phyloP scores from a whole-genome alignment of 1,140 invertebrate genomes.

The Sinella curviseta region DNA sequence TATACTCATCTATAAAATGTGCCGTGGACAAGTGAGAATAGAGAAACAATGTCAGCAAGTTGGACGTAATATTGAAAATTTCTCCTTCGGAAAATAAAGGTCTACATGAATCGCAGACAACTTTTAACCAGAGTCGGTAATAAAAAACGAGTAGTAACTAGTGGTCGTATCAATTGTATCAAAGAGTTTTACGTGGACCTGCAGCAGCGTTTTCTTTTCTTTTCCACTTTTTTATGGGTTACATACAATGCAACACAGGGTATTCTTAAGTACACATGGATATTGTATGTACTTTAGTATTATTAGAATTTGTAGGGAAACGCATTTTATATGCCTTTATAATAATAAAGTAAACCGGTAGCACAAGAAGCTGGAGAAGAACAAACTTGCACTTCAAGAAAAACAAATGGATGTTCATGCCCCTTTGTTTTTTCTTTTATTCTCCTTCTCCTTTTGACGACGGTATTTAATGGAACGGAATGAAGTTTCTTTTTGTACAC shows the following conservation, averaged over 20 bases:
- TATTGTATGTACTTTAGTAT: no score
- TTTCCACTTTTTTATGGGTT: background rate
- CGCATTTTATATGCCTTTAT: no score
- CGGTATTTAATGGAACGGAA: slow-evolving; percentile 3
- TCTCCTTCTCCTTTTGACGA: no score
- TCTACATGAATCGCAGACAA: no score
- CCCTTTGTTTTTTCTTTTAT: slow-evolving; percentile 7
- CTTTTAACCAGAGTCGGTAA: no score
- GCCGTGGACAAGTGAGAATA: background rate
- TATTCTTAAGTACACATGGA: no score
- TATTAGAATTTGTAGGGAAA: no score
- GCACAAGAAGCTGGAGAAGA: background rate
- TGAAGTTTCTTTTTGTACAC: background rate
- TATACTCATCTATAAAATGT: no score
- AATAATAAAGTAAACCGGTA: background rate
- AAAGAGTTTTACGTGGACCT: background rate
- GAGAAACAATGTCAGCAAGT: background rate
- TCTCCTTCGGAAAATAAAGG: no score
- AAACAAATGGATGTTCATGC: slow-evolving; percentile 30
- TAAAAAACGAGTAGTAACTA: background rate
- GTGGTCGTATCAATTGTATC: background rate
- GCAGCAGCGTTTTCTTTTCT: background rate
- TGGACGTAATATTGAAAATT: no score
- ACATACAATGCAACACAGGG: no score
- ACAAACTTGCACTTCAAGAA: background rate